These are phyloP conservation scores for Pitta sordida DNA, from an alignment of 2,113 vertebrate genomes.

Conservation along the genomic window DNA sequence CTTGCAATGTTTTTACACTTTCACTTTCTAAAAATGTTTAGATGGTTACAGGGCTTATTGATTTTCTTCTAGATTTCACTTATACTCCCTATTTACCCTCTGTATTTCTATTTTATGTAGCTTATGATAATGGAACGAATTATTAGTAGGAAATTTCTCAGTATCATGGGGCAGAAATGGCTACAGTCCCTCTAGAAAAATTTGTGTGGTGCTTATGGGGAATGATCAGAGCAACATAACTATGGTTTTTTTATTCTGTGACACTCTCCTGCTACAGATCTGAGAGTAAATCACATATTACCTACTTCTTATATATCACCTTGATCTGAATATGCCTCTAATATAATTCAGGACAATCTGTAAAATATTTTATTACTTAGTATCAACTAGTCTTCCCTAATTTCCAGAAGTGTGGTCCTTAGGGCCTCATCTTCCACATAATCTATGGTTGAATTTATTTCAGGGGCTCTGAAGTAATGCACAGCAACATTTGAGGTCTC, in stretches of 20 bases:
- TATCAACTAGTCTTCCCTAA: not conserved
- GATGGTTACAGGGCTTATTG: not conserved
- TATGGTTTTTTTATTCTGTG: not conserved
- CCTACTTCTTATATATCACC: not conserved
- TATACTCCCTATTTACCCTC: not conserved
- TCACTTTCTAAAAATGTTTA: not conserved
- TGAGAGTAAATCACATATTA: not conserved
- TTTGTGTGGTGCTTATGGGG: not conserved
- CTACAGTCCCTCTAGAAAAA: not conserved
- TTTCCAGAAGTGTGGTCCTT: not conserved
- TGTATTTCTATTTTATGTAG: not conserved
- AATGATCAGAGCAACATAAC: not conserved
- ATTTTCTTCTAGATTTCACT: not conserved
- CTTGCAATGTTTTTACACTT: not conserved
- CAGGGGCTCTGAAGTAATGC: not conserved
- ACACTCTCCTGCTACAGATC: not conserved
- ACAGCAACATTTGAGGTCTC: not conserved
- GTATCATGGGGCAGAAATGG: not conserved
- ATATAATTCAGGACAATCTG: not conserved
- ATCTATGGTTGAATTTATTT: not conserved
- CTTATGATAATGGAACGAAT: not conserved
- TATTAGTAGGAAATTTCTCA: not conserved
- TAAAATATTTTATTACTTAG: not conserved
- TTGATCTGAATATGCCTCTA: not conserved
- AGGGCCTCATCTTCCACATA: not conserved